A percentile compares a stretch with the other conserved stretches of the same genome.
These are phyloP conservation scores for Megalonaias nervosa DNA, from an alignment of 1,140 invertebrate genomes.

Conservation along the genomic window DNA sequence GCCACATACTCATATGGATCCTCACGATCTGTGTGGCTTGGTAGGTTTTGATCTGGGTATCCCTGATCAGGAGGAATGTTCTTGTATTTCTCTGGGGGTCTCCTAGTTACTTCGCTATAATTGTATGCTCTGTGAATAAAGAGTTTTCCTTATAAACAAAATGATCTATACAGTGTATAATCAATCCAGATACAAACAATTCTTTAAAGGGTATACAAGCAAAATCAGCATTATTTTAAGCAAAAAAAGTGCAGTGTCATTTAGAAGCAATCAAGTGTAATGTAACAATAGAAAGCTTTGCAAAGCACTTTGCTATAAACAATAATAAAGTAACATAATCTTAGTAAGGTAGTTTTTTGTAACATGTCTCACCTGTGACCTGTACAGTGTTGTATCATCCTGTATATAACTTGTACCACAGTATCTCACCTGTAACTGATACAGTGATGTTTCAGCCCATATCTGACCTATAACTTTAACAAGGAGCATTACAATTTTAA, in stretches of 20 bases:
- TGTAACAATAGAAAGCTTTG: neutral
- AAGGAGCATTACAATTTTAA: too few relatives aligned
- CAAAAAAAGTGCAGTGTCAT: neutral
- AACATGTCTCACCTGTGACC: too few relatives aligned
- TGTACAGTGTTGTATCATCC: too few relatives aligned
- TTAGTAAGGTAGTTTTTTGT: too few relatives aligned
- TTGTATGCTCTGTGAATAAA: conserved; percentile 49
- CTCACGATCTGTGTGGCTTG: conserved; percentile 23
- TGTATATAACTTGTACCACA: too few relatives aligned
- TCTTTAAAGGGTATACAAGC: neutral
- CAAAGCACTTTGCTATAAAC: too few relatives aligned
- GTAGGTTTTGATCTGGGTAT: conserved; percentile 7
- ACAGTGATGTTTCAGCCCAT: too few relatives aligned
- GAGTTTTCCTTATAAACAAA: neutral
- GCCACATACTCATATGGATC: conserved; percentile 61
- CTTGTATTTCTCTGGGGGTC: conserved; percentile 21
- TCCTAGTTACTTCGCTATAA: conserved; percentile 47
- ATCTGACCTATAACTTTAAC: too few relatives aligned
- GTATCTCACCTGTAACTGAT: too few relatives aligned
- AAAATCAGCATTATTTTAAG: neutral
- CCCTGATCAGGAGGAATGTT: conserved; percentile 14
- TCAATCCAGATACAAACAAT: neutral
- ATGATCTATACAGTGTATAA: neutral
- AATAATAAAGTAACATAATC: too few relatives aligned
- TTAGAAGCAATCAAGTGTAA: neutral